A percentile compares a stretch with the other conserved stretches of the same genome.
Conservation (phyloP, 2,888 invertebrate genomes). For the Drosophila ezoana region DNA sequence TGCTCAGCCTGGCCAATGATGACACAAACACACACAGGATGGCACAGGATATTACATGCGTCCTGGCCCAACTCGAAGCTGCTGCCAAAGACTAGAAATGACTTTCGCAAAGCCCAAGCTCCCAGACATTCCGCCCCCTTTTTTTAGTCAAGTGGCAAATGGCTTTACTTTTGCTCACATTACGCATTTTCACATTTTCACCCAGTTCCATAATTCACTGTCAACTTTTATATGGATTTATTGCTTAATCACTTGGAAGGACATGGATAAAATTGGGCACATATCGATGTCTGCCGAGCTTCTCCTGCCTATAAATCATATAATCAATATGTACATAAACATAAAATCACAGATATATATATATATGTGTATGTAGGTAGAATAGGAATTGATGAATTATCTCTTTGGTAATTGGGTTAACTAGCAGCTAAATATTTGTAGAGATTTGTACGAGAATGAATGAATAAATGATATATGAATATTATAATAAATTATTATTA, state of each 20-base stretch:
- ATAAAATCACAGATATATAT: conserved; percentile 8
- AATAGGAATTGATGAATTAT: conserved; percentile 21
- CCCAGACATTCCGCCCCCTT: neutral
- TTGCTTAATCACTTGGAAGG: conserved; percentile 79
- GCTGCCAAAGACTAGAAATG: conserved; percentile 21
- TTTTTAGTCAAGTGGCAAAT: conserved; percentile 34
- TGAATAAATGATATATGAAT: too few species aligned
- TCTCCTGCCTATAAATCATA: conserved; percentile 61
- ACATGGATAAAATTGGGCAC: conserved; percentile 62
- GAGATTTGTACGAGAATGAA: too few species aligned
- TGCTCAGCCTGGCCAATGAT: conserved; percentile 49
- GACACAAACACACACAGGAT: conserved; percentile 10
- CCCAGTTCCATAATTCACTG: conserved; percentile 69
- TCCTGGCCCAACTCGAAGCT: conserved; percentile 14
- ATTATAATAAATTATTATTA: too few species aligned
- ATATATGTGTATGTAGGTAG: conserved; percentile 8
- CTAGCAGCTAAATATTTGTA: too few species aligned
- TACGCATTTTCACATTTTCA: conserved; percentile 27
- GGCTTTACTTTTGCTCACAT: conserved; percentile 43
- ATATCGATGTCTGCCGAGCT: conserved; percentile 18
- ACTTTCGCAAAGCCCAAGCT: conserved; percentile 1
- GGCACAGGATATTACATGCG: conserved; percentile 16
- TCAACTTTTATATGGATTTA: conserved; percentile 67
- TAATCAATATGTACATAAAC: conserved; percentile 17
- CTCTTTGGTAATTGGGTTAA: conserved; percentile 7